Conservation (phyloP, 2,888 invertebrate species). For the Gari tellinella region DNA sequence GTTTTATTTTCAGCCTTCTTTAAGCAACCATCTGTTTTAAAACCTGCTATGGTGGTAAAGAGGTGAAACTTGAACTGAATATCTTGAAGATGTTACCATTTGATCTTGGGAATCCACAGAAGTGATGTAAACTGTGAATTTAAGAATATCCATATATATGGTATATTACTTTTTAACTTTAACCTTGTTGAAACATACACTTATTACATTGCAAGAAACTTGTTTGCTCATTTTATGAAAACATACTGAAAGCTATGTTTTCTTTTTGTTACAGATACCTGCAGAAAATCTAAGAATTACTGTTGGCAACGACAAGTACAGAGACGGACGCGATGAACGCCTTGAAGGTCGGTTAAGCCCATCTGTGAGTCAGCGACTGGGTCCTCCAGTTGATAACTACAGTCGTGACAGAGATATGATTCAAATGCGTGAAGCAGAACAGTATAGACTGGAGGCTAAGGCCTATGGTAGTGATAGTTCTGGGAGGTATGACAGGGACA, state of each 20-base stretch:
- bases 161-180: too few species aligned
- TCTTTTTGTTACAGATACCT: conserved; percentile 15
- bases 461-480: background rate
- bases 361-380: conserved; percentile 47
- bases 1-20: too few species aligned
- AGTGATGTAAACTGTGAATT: too few species aligned
- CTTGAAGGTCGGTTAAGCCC: conserved; percentile 2
- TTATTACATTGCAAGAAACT: too few species aligned
- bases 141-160: too few species aligned
- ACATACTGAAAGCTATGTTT: background rate
- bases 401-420: background rate
- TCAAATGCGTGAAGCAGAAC: background rate
- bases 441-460: conserved; percentile 11
- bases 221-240: background rate
- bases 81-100: too few species aligned
- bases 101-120: too few species aligned
- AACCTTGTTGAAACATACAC: too few species aligned
- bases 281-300: conserved; percentile 69
- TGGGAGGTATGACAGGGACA: conserved; percentile 15
- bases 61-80: too few species aligned
- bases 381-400: conserved; percentile 45
- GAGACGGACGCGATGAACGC: conserved; percentile 34
- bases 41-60: too few species aligned
- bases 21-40: too few species aligned
- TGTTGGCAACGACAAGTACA: conserved; percentile 70